Evolutionary conservation across 37 sponge, comb jelly and placozoan genomes (phyloP).

Genomic region (Ephydatia muelleri): DNA sequence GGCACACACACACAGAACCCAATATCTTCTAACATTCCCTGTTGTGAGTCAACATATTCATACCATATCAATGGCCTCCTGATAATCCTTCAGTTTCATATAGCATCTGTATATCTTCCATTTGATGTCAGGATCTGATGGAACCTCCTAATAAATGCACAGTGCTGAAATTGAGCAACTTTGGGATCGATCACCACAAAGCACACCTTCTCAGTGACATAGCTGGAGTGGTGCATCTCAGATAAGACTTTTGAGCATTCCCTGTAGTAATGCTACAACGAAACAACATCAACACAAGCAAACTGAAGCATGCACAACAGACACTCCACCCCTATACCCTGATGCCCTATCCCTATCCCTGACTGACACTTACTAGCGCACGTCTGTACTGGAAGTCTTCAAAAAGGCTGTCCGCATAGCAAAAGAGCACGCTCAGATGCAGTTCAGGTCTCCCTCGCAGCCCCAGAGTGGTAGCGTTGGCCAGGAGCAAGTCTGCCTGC

Average conservation of each 20-base stretch:
- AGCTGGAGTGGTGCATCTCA: neutral
- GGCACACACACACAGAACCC: too few relatives aligned
- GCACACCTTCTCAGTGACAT: neutral
- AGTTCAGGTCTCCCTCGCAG: conserved; percentile 3
- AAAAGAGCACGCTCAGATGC: conserved; percentile 5
- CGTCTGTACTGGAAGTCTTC: conserved; percentile 29
- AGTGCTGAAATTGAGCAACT: too few relatives aligned
- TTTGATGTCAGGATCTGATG: conserved; percentile 22
- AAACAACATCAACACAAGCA: neutral
- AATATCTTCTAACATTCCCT: too few relatives aligned
- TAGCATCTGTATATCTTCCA: conserved; percentile 51
- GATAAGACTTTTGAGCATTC: conserved; percentile 8
- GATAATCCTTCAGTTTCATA: conserved; percentile 9
- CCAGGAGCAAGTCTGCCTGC: conserved; percentile 42
- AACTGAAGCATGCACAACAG: neutral
- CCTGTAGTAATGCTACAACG: conserved; percentile 27
- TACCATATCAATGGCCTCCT: conserved; percentile 47
- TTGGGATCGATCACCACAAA: neutral
- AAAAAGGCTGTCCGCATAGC: conserved; percentile 27
- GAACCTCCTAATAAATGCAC: neutral
- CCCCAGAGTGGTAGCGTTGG: neutral
- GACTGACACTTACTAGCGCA: conserved; percentile 31
- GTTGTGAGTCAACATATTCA: too few relatives aligned
- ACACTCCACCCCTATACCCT: neutral
- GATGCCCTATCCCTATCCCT: neutral